Conservation (phyloP, 2,797 vertebrate species). For the Cottoperca gobio region DNA sequence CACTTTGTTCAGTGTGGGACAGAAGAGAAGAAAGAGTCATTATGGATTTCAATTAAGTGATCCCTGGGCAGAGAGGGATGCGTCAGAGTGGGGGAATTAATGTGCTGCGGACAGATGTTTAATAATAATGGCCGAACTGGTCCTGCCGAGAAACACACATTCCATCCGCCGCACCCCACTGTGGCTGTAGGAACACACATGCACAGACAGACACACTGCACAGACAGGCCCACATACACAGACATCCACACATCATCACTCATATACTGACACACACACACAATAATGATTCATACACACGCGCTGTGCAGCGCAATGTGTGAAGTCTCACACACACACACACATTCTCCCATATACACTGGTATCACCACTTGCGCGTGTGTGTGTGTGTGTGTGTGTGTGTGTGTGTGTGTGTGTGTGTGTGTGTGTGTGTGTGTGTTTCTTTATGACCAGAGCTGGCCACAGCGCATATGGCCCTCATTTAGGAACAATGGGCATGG, state of each 20-base stretch:
- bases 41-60: slow-evolving; percentile 86
- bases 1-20: slow-evolving; percentile 69
- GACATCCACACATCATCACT: slow-evolving; percentile 66
- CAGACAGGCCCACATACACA: slow-evolving; percentile 42
- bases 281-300: slow-evolving; percentile 70
- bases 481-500: slow-evolving; percentile 80
- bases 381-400: slow-evolving; percentile 28
- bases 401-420: slow-evolving; percentile 10
- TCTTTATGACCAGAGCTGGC: slow-evolving; percentile 78
- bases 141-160: slow-evolving; percentile 80
- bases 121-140: slow-evolving; percentile 81
- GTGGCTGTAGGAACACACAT: slow-evolving; percentile 60
- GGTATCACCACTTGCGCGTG: slow-evolving; percentile 26
- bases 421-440: slow-evolving; percentile 30
- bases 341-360: slow-evolving; percentile 41
- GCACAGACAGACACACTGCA: slow-evolving; percentile 39
- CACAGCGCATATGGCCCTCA: slow-evolving; percentile 82
- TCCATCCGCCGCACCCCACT: slow-evolving; percentile 64
- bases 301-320: slow-evolving; percentile 46
- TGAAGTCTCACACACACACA: slow-evolving; percentile 38
- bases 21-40: slow-evolving; percentile 81
- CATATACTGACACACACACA: slow-evolving; percentile 61
- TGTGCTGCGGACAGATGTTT: slow-evolving; percentile 83
- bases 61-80: slow-evolving; percentile 79
- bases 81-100: slow-evolving; percentile 80